Percentiles rank a stretch among this genome's conserved stretches.
Conservation (phyloP, 2,113 vertebrate genomes). For the Eolophus roseicapilla region DNA sequence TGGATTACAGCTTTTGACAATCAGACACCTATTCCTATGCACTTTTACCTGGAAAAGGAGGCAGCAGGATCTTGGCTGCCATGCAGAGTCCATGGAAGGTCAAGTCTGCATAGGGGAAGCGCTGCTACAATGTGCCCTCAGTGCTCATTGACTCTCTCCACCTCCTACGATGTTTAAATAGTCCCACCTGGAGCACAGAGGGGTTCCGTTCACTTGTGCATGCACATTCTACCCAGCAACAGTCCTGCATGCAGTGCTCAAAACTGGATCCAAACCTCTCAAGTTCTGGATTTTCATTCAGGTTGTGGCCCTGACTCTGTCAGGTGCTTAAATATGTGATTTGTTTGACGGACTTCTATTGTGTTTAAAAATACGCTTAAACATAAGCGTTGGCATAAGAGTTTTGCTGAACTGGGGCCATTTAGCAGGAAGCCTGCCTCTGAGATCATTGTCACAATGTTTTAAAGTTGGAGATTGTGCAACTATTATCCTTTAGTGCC, state of each 20-base stretch:
- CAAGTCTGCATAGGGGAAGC: accelerated
- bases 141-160: background rate
- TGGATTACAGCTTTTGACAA: background rate
- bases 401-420: background rate
- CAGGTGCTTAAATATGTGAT: background rate
- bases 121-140: background rate
- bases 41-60: background rate
- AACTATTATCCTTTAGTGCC: slow-evolving; percentile 55
- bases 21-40: background rate
- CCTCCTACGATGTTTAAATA: accelerated
- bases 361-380: background rate
- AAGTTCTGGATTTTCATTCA: background rate
- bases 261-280: background rate
- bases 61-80: background rate
- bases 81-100: background rate
- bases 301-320: background rate
- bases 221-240: background rate
- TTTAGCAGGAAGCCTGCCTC: slow-evolving; percentile 2
- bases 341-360: background rate
- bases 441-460: slow-evolving; percentile 2
- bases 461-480: slow-evolving; percentile 41
- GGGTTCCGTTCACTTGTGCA: background rate
- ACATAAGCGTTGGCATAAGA: background rate
- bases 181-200: background rate
- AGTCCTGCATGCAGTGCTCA: background rate